phyloP scores from a whole-genome alignment of 2,888 invertebrate species.

The Andrena hattorfiana region DNA sequence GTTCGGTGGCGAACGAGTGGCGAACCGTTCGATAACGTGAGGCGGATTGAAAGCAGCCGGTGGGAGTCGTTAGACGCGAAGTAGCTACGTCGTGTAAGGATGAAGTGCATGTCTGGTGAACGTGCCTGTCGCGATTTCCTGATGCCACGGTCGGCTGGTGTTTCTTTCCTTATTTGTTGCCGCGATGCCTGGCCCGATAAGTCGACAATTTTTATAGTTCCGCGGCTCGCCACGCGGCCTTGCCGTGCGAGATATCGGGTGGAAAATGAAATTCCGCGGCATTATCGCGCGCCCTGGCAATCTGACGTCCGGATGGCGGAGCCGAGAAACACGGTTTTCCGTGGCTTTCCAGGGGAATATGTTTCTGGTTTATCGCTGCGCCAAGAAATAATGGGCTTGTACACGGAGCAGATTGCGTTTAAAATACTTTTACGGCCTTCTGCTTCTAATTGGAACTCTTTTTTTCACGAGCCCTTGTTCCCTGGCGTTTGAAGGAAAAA shows the following conservation, averaged over 20 bases:
- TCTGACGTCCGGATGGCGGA: neutral
- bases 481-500: neutral
- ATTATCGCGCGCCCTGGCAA: neutral
- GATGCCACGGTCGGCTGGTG: constrained; percentile 55
- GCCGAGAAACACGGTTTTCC: neutral
- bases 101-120: constrained; percentile 63
- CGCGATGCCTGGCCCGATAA: constrained; percentile 61
- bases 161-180: constrained; percentile 71
- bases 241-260: constrained; percentile 26
- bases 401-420: constrained; percentile 16
- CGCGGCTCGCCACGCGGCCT: neutral
- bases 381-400: constrained; percentile 19
- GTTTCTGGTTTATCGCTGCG: constrained; percentile 29
- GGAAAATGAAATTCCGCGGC: constrained; percentile 53
- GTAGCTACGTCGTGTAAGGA: constrained; percentile 63
- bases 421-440: constrained; percentile 33
- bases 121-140: constrained; percentile 68
- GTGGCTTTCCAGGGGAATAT: constrained; percentile 1
- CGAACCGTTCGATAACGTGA: constrained; percentile 65
- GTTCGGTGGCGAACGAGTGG: constrained; percentile 35
- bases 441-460: constrained; percentile 28
- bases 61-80: constrained; percentile 68
- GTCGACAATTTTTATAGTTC: constrained; percentile 32
- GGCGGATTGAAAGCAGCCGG: constrained; percentile 69
- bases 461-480: neutral